Conservation (phyloP, 2,888 invertebrate species). For the Melanotus villosus region DNA sequence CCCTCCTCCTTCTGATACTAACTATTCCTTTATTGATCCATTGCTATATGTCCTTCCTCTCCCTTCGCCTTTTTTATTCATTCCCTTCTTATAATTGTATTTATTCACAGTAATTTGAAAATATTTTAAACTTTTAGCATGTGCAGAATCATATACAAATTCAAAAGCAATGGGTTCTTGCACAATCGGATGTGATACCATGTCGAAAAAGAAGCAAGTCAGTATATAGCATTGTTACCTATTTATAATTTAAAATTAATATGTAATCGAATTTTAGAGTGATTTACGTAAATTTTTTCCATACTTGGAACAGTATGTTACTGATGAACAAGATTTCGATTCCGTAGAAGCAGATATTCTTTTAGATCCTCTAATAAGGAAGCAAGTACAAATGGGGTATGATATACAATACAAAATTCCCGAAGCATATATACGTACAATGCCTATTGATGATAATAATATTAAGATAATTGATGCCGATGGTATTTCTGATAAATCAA, state of each 20-base stretch:
- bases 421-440: slow-evolving; percentile 63
- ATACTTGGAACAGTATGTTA: slow-evolving; percentile 19
- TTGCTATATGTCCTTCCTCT: too few species aligned
- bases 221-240: not conserved
- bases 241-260: not conserved
- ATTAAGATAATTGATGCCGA: not conserved
- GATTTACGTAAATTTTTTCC: slow-evolving; percentile 14
- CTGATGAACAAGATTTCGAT: slow-evolving; percentile 59
- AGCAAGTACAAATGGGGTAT: slow-evolving; percentile 61
- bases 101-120: slow-evolving; percentile 1
- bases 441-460: slow-evolving; percentile 59
- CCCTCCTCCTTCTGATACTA: too few species aligned
- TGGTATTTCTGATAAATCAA: too few species aligned
- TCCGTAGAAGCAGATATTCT: slow-evolving; percentile 60
- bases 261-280: slow-evolving; percentile 10
- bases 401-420: slow-evolving; percentile 64
- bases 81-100: too few species aligned
- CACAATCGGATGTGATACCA: slow-evolving; percentile 57
- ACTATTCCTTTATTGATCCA: too few species aligned
- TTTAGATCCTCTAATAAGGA: slow-evolving; percentile 63
- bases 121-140: slow-evolving; percentile 55
- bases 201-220: slow-evolving; percentile 58
- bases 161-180: slow-evolving; percentile 55
- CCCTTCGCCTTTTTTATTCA: too few species aligned
- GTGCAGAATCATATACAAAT: slow-evolving; percentile 57